Conservation (phyloP, 2,888 invertebrate genomes). For the Marronus borbonicus region DNA sequence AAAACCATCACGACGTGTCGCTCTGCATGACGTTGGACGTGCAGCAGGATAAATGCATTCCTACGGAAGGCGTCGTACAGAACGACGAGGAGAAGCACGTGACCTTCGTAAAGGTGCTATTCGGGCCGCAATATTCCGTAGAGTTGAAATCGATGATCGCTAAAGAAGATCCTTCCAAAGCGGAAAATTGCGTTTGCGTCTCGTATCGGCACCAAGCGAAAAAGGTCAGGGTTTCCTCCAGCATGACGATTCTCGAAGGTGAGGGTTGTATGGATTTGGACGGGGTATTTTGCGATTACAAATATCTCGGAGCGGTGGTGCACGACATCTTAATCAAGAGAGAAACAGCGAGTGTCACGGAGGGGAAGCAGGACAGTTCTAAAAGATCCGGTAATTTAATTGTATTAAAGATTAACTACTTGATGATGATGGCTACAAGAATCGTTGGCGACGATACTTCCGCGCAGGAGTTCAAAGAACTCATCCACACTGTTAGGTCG, state of each 20-base stretch:
- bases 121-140: neutral
- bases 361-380: no score
- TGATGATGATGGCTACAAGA: no score
- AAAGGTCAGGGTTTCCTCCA: neutral
- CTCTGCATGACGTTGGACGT: neutral
- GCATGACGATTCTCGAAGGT: neutral
- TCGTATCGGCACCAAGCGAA: neutral
- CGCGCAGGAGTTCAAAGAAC: no score
- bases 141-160: neutral
- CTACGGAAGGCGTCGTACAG: neutral
- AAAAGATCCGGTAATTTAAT: no score
- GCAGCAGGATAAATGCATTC: neutral
- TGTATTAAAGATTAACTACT: no score
- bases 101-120: neutral
- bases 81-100: neutral
- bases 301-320: neutral
- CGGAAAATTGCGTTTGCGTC: constrained; percentile 1
- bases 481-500: no score
- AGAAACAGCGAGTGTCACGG: neutral
- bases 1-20: neutral
- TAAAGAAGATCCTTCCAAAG: neutral
- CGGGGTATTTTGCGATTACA: neutral
- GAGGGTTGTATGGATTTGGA: neutral
- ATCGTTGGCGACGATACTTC: no score
- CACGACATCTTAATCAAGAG: neutral